Evolutionary conservation across 1,140 invertebrate genomes (phyloP).

Genomic region (Druon quercuslanigerum): DNA sequence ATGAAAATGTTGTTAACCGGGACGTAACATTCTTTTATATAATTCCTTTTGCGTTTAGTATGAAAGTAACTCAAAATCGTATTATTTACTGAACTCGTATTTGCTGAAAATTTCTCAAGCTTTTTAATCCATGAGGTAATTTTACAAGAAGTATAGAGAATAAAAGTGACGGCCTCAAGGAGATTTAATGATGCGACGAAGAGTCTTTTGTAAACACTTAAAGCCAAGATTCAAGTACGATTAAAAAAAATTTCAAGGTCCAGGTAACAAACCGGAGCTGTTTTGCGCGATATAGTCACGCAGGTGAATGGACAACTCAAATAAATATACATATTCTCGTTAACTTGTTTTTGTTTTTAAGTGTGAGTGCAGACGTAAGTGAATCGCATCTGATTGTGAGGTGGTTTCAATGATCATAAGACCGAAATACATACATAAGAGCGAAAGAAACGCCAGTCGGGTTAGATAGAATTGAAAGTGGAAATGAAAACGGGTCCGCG

Average conservation of each 20-base stretch:
- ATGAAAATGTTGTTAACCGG: no score
- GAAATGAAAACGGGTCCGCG: conserved; percentile 26
- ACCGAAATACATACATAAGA: conserved; percentile 17
- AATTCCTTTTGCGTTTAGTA: no score
- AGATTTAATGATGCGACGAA: conserved; percentile 1
- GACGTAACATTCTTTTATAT: no score
- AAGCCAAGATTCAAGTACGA: neutral
- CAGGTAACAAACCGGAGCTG: conserved; percentile 11
- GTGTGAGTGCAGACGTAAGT: neutral
- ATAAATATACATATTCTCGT: neutral
- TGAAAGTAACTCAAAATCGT: no score
- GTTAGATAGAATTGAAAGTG: conserved; percentile 28
- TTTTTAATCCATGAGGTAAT: no score
- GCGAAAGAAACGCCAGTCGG: conserved; percentile 4
- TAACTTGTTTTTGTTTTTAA: neutral
- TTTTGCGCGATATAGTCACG: neutral
- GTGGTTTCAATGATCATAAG: conserved; percentile 12
- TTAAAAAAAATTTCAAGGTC: conserved; percentile 12
- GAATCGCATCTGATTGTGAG: neutral
- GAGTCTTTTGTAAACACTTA: neutral
- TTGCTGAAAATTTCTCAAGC: no score
- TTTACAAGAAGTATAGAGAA: neutral
- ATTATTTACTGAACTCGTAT: no score
- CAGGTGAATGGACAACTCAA: conserved; percentile 6
- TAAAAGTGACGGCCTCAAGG: neutral